Evolutionary conservation across 2,888 invertebrate genomes (phyloP).

Genomic region (Ramazzottius varieornatus): DNA sequence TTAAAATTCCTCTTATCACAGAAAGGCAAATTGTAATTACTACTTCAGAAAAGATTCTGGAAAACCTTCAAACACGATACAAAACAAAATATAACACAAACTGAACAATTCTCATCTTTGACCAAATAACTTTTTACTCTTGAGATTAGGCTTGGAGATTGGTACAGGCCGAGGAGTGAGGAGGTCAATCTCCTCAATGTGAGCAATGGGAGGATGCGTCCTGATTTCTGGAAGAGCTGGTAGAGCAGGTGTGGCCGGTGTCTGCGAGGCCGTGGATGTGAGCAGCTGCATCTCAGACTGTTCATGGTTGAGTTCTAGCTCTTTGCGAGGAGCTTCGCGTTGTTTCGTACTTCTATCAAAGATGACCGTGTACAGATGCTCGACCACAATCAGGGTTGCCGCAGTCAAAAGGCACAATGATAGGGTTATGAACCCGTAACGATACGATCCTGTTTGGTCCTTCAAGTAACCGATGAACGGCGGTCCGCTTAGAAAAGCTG

Average conservation of each 20-base stretch:
- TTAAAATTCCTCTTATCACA: too few relatives aligned
- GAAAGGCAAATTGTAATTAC: too few relatives aligned
- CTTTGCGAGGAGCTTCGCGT: neutral
- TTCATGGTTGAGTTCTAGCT: neutral
- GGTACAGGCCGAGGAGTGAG: neutral
- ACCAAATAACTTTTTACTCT: too few relatives aligned
- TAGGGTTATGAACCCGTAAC: neutral
- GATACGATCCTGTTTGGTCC: neutral
- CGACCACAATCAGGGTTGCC: neutral
- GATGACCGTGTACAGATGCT: neutral
- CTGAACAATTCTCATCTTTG: too few relatives aligned
- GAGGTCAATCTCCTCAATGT: neutral
- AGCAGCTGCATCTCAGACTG: neutral
- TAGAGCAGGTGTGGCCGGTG: neutral
- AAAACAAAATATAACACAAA: too few relatives aligned
- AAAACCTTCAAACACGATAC: too few relatives aligned
- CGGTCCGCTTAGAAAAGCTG: neutral
- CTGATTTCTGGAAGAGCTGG: neutral
- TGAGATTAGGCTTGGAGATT: neutral
- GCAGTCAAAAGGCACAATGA: neutral
- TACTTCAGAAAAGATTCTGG: too few relatives aligned
- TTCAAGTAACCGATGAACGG: neutral
- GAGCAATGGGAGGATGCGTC: neutral
- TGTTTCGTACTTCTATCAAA: neutral
- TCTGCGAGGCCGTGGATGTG: neutral